Evolutionary conservation across 2,797 vertebrate genomes (phyloP).

Genomic region (Cryptoprocta ferox): DNA sequence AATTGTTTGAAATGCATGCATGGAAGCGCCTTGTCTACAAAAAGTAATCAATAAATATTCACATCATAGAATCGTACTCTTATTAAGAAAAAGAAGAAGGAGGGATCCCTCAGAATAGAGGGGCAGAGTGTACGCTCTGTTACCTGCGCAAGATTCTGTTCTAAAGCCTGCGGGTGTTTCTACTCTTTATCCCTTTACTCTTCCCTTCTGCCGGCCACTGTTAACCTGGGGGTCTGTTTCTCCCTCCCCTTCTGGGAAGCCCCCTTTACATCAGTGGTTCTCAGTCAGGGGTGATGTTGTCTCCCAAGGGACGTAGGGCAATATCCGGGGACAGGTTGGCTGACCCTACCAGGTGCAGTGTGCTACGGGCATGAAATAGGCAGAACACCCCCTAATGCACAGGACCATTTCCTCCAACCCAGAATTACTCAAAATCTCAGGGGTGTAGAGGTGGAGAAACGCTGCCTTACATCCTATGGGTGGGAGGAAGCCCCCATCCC

Average conservation of each 20-base stretch:
- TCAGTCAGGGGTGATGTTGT: neutral
- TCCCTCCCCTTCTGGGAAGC: neutral
- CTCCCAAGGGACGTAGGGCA: neutral
- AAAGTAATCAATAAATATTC: neutral
- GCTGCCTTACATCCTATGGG: neutral
- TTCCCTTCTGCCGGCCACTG: neutral
- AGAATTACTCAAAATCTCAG: neutral
- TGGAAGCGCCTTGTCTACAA: neutral
- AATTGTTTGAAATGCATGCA: neutral
- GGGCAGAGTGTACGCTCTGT: neutral
- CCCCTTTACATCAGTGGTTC: neutral
- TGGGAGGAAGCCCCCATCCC: neutral
- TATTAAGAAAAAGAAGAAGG: neutral
- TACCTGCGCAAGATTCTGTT: neutral
- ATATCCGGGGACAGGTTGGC: neutral
- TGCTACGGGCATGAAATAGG: neutral
- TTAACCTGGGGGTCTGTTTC: neutral
- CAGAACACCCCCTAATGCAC: fast-evolving
- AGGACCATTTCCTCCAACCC: neutral
- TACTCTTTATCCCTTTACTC: neutral
- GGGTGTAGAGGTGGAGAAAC: neutral
- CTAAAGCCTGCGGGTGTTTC: neutral
- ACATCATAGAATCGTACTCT: neutral
- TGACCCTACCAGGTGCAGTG: fast-evolving
- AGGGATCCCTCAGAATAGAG: neutral